Base-by-base conservation (phyloP, 2,797 vertebrate species). In the Urophycis tenuis region DNA sequence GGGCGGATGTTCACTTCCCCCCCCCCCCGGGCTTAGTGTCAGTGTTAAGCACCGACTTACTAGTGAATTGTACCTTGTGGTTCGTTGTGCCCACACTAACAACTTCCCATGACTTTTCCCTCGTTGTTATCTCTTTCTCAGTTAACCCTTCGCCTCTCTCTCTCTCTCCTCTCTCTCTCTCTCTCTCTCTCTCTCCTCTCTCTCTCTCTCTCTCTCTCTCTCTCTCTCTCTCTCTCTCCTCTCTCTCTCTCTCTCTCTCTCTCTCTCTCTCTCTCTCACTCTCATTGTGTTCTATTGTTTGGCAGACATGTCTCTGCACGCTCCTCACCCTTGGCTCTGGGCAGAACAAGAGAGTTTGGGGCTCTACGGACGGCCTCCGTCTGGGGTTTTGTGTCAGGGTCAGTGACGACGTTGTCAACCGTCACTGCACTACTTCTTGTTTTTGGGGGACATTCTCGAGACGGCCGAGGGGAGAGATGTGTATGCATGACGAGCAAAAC, bases 121-220 rank as follows among this genome's bases (percentile, higher is more conserved):
- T 8, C 1, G 53, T 9, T n/a, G 22, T 22, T 49, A 17, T 49
- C 45, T 22, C 22, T 60, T n/a, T 60, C 1, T 1, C 53, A 60
- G 53, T 60, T 25, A n/a, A 60, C 53, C n/a, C 22, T 77, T 78
- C 74, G 45, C 31, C 77, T 74, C 67, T 64, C 69, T 71, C 69
- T 33, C 30, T 71, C 30, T 19, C 30, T 71, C 31, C 31, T 9
- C 29, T 19, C 31, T 32, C 67, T 17, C 67, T 32, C 29, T 32
- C 29, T 31, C 67, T 31, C 1, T 70, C 67, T 17, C 67, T 31
- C 29, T 19, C 67, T 15, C 67, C 67, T 31, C 0, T 6, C 29
- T 32, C 67, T 7, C 11, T 8, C 29, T 32, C 67, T 31, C 30
- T 31, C 30, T 11, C 25, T 29, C 8, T 7, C 8, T 29, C 22